These are phyloP conservation scores for Epinephelus cyanopodus DNA, from an alignment of 2,113 vertebrate species.

Conservation along the genomic window DNA sequence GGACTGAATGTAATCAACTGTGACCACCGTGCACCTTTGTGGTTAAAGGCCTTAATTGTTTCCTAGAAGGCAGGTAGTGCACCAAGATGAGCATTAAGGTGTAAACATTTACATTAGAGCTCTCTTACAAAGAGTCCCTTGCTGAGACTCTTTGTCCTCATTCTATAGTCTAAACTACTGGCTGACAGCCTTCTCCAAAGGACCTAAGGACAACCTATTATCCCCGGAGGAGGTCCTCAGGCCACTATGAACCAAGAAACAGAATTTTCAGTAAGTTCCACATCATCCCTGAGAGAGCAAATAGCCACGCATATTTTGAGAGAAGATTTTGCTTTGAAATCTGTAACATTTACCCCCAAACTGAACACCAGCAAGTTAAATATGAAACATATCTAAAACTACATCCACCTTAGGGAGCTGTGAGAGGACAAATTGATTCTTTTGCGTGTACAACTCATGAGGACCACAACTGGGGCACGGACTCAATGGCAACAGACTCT, in stretches of 20 bases:
- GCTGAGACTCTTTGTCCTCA: constrained; percentile 15
- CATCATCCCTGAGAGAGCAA: constrained; percentile 16
- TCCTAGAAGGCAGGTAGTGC: not conserved
- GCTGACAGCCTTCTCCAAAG: constrained; percentile 25
- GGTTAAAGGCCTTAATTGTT: not conserved
- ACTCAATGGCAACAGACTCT: constrained; percentile 52
- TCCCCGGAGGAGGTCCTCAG: constrained; percentile 27
- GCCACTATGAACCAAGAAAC: constrained; percentile 32
- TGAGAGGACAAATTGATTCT: constrained; percentile 50
- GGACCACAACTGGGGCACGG: constrained; percentile 59
- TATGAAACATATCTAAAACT: constrained; percentile 13
- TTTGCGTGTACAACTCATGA: constrained; percentile 41
- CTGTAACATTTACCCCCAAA: constrained; percentile 2
- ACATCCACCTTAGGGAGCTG: not conserved
- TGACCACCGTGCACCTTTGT: not conserved
- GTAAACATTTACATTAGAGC: constrained; percentile 33
- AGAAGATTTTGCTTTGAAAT: not conserved
- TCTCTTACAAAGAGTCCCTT: not conserved
- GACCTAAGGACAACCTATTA: constrained; percentile 22
- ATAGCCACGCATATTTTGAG: not conserved
- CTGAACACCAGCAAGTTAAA: not conserved
- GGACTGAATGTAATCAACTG: not conserved
- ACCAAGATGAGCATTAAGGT: not conserved
- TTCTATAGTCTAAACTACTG: constrained; percentile 37
- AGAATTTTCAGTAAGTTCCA: constrained; percentile 22